These are phyloP conservation scores for Drosophila pegasa DNA, from an alignment of 2,888 invertebrate species.

Conservation along the genomic window DNA sequence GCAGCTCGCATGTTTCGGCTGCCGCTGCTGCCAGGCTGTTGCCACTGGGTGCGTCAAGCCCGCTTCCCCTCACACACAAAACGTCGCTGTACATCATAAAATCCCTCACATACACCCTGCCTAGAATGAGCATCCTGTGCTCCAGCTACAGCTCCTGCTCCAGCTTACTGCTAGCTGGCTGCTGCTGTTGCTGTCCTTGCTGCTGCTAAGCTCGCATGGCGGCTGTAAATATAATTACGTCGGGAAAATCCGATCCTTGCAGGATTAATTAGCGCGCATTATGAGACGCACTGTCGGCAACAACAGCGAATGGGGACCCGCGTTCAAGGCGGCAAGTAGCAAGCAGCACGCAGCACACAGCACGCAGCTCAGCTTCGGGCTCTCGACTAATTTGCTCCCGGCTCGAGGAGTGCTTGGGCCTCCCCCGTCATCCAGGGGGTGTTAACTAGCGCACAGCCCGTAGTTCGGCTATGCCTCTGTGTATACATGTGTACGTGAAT, in stretches of 20 bases:
- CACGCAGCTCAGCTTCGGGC: conserved; percentile 33
- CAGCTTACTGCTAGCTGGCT: background rate
- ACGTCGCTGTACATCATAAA: conserved; percentile 59
- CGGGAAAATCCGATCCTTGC: conserved; percentile 84
- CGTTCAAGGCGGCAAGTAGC: conserved; percentile 20
- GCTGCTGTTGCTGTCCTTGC: conserved; percentile 12
- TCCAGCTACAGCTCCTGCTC: conserved; percentile 10
- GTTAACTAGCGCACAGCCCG: conserved; percentile 60
- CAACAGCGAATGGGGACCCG: conserved; percentile 34
- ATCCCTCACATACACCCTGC: conserved; percentile 12
- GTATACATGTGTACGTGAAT: conserved; percentile 66
- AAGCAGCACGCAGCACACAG: too few relatives aligned
- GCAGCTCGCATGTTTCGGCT: conserved; percentile 71
- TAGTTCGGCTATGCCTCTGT: conserved; percentile 47
- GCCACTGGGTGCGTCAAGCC: conserved; percentile 32
- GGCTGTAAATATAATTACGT: conserved; percentile 82
- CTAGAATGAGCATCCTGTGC: conserved; percentile 30
- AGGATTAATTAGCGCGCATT: conserved; percentile 85
- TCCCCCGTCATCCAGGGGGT: conserved; percentile 52
- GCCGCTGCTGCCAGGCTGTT: conserved; percentile 50
- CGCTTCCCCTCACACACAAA: conserved; percentile 22
- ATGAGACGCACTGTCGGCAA: conserved; percentile 75
- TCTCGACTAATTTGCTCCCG: conserved; percentile 56
- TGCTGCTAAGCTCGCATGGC: conserved; percentile 74
- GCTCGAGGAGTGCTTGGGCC: conserved; percentile 18